These are phyloP conservation scores for Therioaphis trifolii DNA, from an alignment of 2,888 invertebrate species.

Conservation along the genomic window DNA sequence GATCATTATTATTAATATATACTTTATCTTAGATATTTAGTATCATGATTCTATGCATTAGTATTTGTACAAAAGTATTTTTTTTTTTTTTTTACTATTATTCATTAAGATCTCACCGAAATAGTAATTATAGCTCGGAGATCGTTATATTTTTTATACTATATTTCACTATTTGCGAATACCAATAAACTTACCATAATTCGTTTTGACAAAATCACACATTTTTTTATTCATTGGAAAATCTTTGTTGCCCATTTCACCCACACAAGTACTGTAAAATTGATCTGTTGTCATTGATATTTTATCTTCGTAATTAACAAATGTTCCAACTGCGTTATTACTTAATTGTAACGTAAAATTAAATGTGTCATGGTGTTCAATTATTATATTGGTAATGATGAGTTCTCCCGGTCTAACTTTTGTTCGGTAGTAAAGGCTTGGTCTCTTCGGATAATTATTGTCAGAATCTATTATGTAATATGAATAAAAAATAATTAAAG, in stretches of 20 bases:
- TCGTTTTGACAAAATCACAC: constrained; percentile 6
- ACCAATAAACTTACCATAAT: constrained; percentile 9
- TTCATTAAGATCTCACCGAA: too few relatives aligned
- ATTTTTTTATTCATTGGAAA: neutral
- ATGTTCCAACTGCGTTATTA: neutral
- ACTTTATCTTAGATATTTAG: too few relatives aligned
- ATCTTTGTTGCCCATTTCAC: neutral
- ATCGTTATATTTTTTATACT: too few relatives aligned
- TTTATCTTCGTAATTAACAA: neutral
- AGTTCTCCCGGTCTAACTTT: constrained; percentile 36
- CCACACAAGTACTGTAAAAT: neutral
- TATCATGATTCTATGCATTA: too few relatives aligned
- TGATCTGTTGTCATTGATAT: neutral
- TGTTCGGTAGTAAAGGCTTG: constrained; percentile 11
- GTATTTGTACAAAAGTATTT: too few relatives aligned
- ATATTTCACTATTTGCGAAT: too few relatives aligned
- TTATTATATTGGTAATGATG: neutral
- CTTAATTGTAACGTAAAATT: neutral
- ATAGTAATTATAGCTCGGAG: too few relatives aligned
- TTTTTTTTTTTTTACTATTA: too few relatives aligned
- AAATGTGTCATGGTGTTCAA: neutral
- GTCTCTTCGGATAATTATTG: neutral
- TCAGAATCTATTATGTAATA: neutral
- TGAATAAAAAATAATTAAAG: too few relatives aligned
- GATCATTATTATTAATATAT: too few relatives aligned